phyloP scores from a whole-genome alignment of 2,113 vertebrate genomes.

The Poeciliopsis prolifica region DNA sequence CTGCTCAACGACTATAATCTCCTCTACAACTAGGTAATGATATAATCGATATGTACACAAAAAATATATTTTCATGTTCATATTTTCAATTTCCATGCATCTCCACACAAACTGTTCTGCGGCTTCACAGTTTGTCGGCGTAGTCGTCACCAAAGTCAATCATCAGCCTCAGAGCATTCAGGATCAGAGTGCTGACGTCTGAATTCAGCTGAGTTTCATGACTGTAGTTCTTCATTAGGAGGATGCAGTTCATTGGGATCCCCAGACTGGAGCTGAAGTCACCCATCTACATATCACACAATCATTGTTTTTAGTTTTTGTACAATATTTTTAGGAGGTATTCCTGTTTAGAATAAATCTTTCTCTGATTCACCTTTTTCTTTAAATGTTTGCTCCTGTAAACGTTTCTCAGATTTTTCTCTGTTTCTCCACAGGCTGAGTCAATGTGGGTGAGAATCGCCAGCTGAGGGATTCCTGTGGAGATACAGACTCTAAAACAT shows the following conservation, averaged over 20 bases:
- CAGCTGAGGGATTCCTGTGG: slow-evolving; percentile 5
- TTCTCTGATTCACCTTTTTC: background rate
- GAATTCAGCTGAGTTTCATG: background rate
- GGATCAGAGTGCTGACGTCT: background rate
- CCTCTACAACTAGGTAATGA: no score
- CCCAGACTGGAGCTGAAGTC: background rate
- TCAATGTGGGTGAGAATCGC: background rate
- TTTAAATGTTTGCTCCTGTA: slow-evolving; percentile 1
- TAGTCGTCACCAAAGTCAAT: background rate
- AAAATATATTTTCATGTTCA: no score
- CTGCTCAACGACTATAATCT: no score
- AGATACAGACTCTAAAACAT: background rate
- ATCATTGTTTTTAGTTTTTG: background rate
- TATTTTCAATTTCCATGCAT: background rate
- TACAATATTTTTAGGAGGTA: background rate
- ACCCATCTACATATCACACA: background rate
- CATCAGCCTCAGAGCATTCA: background rate
- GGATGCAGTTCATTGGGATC: slow-evolving; percentile 6
- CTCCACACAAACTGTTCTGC: background rate
- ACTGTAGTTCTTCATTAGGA: slow-evolving; percentile 3
- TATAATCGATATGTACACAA: no score
- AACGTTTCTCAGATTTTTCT: background rate
- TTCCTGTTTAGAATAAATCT: background rate
- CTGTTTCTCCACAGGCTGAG: background rate
- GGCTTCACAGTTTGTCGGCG: background rate